Percentiles rank a stretch among this genome's conserved stretches.
These are phyloP conservation scores for Cantharis flavilabris DNA, from an alignment of 2,888 invertebrate genomes.

Conservation along the genomic window DNA sequence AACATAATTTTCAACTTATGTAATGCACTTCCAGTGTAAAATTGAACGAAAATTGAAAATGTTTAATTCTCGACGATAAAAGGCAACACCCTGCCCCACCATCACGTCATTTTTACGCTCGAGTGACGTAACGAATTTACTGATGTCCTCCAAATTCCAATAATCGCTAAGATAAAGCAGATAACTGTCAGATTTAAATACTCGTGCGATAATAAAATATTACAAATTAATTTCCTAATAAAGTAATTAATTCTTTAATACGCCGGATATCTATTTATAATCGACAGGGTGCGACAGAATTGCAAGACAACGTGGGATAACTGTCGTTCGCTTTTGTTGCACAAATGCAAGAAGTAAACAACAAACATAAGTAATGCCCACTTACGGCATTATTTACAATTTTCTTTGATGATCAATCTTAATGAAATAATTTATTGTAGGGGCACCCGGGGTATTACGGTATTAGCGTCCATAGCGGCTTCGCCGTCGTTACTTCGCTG, in stretches of 20 bases:
- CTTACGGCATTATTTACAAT: no score
- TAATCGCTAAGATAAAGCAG: background rate
- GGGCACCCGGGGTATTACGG: no score
- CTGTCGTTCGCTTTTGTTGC: background rate
- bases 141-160: background rate
- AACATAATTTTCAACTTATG: constrained; percentile 3
- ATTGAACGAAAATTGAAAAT: constrained; percentile 2
- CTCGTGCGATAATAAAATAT: background rate
- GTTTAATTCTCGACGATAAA: constrained; percentile 7
- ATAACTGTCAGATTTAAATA: background rate
- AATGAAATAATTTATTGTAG: no score
- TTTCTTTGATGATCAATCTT: no score
- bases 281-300: background rate
- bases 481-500: no score
- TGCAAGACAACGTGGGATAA: background rate
- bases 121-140: background rate
- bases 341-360: no score
- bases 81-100: constrained; percentile 31
- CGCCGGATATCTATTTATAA: background rate
- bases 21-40: constrained; percentile 7
- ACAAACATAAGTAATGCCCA: no score
- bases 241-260: background rate
- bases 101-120: constrained; percentile 28
- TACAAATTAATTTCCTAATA: background rate
- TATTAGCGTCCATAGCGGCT: no score